Evolutionary conservation across 2,797 vertebrate species (phyloP).

Genomic region (Lacerta bilineata): DNA sequence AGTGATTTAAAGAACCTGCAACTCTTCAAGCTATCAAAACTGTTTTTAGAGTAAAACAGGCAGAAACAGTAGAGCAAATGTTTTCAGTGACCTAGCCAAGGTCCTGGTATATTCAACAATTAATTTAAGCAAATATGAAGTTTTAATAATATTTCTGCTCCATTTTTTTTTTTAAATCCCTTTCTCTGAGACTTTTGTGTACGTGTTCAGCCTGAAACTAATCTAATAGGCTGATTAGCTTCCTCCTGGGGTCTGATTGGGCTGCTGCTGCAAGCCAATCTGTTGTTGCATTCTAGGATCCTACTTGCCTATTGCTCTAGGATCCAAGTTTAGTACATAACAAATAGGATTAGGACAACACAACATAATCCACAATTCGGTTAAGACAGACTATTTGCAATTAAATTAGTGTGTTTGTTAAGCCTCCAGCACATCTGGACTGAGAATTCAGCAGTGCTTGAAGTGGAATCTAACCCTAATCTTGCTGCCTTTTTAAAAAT

Average conservation of each 20-base stretch:
- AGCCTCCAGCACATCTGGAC: not conserved
- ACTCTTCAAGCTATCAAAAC: not conserved
- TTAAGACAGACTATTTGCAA: not conserved
- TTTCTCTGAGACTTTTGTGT: conserved; percentile 8
- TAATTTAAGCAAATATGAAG: not conserved
- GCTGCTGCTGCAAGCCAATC: no score
- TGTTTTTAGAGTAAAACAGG: not conserved
- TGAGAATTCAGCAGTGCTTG: not conserved
- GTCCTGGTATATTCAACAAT: conserved; percentile 27
- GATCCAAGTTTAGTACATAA: no score
- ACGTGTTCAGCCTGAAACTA: conserved; percentile 61
- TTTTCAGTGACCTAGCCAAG: not conserved
- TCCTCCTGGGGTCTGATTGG: no score
- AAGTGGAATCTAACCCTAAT: not conserved
- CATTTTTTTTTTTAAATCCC: conserved; percentile 18
- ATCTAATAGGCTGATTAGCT: not conserved
- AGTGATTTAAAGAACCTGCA: no score
- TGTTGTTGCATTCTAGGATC: no score
- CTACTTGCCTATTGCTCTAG: no score
- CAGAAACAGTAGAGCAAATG: not conserved
- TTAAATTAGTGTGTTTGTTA: not conserved
- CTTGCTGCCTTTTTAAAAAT: no score
- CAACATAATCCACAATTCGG: not conserved
- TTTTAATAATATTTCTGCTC: conserved; percentile 7
- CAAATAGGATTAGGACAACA: not conserved